Evolutionary conservation across 2,888 invertebrate species (phyloP).

Genomic region (Cephus pulcher): DNA sequence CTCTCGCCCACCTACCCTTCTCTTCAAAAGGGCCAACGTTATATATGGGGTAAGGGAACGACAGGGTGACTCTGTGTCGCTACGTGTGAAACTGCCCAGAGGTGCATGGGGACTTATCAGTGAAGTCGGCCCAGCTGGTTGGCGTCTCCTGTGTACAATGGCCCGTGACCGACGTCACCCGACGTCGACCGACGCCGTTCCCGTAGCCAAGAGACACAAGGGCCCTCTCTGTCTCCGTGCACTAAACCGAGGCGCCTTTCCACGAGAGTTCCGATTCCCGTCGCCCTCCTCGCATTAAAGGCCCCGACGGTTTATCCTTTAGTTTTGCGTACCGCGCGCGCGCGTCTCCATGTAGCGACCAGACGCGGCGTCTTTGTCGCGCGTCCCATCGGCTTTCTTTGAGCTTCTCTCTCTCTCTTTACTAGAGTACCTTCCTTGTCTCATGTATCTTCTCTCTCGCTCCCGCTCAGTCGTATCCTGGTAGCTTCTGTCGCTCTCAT

Average conservation of each 20-base stretch:
- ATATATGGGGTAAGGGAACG: not conserved
- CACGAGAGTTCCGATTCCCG: conserved; percentile 2
- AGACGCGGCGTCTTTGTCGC: not conserved
- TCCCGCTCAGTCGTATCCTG: not conserved
- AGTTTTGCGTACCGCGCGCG: not conserved
- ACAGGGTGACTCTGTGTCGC: not conserved
- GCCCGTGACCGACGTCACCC: conserved; percentile 27
- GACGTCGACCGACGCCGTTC: conserved; percentile 8
- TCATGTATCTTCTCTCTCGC: not conserved
- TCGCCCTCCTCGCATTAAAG: not conserved
- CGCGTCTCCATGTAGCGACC: not conserved
- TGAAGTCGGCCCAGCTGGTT: conserved; percentile 16
- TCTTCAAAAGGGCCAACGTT: not conserved
- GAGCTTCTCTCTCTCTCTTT: not conserved
- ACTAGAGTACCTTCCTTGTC: not conserved
- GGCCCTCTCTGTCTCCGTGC: conserved; percentile 27
- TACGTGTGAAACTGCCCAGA: conserved; percentile 1
- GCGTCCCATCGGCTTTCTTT: not conserved
- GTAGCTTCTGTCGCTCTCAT: not conserved
- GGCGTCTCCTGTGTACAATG: conserved; percentile 37
- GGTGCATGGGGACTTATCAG: conserved; percentile 37
- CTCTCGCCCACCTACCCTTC: no score
- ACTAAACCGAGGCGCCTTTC: not conserved
- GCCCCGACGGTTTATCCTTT: not conserved
- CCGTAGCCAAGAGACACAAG: conserved; percentile 36